Conservation (phyloP, 2,797 vertebrate species). For the Monodelphis domestica region DNA sequence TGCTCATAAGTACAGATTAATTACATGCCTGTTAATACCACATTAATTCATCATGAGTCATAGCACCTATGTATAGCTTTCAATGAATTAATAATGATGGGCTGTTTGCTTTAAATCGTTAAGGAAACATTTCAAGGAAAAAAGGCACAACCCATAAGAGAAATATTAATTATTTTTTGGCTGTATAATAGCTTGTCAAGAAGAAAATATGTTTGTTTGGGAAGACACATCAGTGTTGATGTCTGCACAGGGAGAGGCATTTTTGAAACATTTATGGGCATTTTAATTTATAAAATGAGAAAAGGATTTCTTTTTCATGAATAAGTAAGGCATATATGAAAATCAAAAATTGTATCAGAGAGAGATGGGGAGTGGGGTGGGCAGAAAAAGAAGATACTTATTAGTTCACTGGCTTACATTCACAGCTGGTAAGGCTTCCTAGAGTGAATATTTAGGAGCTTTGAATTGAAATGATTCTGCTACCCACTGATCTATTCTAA, state of each 20-base stretch:
- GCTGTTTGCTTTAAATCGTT: constrained; percentile 77
- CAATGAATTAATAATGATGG: constrained; percentile 80
- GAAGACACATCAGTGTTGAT: constrained; percentile 66
- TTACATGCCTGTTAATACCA: constrained; percentile 73
- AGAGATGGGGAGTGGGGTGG: background rate
- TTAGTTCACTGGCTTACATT: background rate
- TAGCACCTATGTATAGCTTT: constrained; percentile 71
- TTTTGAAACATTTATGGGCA: constrained; percentile 50
- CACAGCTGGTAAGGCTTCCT: constrained; percentile 34
- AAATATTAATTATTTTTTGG: constrained; percentile 70
- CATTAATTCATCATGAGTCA: constrained; percentile 79
- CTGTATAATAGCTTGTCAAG: constrained; percentile 65
- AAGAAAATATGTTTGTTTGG: constrained; percentile 59
- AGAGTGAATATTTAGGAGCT: constrained; percentile 46
- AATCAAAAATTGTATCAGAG: constrained; percentile 33
- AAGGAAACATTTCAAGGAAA: constrained; percentile 60
- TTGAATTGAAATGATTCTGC: constrained; percentile 29
- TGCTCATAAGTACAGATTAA: constrained; percentile 78
- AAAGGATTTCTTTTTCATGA: constrained; percentile 56
- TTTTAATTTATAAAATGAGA: constrained; percentile 60
- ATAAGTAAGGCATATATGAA: constrained; percentile 11
- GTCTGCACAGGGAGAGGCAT: constrained; percentile 48
- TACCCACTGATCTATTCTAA: constrained; percentile 53
- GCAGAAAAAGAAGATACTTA: background rate
- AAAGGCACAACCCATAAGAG: constrained; percentile 55